Evolutionary conservation across 2,888 invertebrate genomes (phyloP).

Genomic region (Heliconius ismenius): DNA sequence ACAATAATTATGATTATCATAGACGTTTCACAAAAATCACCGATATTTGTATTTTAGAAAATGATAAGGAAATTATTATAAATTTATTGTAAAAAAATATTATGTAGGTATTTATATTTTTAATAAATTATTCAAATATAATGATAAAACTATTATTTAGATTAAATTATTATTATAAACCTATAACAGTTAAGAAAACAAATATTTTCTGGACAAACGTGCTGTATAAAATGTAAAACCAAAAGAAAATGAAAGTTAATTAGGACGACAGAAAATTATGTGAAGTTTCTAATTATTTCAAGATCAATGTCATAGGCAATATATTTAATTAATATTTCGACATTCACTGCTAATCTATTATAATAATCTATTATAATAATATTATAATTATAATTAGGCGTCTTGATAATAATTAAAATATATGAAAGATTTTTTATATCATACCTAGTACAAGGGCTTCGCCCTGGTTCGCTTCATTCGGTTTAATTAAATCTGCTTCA

Average conservation of each 20-base stretch:
- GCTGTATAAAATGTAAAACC: not conserved
- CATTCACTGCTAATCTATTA: not conserved
- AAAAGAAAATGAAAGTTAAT: not conserved
- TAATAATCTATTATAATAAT: no score
- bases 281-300: not conserved
- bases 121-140: not conserved
- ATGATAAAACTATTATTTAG: not conserved
- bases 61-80: slow-evolving; percentile 30
- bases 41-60: slow-evolving; percentile 56
- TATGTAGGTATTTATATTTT: not conserved
- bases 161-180: not conserved
- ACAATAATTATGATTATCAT: slow-evolving; percentile 71
- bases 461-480: no score
- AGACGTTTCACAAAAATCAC: slow-evolving; percentile 51
- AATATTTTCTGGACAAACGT: not conserved
- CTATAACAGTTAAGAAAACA: not conserved
- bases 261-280: not conserved
- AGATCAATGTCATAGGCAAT: not conserved
- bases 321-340: slow-evolving; percentile 10
- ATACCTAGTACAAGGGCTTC: no score
- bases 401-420: no score
- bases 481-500: no score
- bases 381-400: no score
- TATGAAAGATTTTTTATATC: no score
- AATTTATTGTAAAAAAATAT: slow-evolving; percentile 25